Percentiles rank a stretch among this genome's conserved stretches.
phyloP scores from a whole-genome alignment of 2,113 vertebrate species.

The Apodemus speciosus region DNA sequence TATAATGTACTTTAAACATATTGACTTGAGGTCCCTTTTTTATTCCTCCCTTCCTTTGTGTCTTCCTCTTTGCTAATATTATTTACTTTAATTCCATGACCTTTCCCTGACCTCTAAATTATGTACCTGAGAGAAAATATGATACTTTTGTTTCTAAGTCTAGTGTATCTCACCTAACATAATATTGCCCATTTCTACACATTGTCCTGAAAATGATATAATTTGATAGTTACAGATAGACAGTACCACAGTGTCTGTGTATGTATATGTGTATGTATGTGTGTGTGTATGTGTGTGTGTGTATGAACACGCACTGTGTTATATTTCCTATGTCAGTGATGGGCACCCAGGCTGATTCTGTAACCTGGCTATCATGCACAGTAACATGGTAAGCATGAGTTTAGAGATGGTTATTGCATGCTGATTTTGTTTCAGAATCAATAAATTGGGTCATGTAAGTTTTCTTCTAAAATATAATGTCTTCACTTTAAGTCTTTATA shows the following conservation, averaged over 20 bases:
- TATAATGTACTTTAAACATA: neutral
- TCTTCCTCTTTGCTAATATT: neutral
- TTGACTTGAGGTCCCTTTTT: neutral
- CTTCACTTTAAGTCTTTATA: conserved; percentile 8
- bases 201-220: neutral
- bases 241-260: neutral
- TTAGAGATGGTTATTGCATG: neutral
- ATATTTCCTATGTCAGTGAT: neutral
- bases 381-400: neutral
- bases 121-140: neutral
- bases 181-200: neutral
- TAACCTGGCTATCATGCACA: neutral
- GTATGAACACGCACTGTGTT: too few relatives aligned
- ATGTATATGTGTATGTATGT: neutral
- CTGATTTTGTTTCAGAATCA: neutral
- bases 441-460: neutral
- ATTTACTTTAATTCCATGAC: neutral
- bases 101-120: neutral
- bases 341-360: neutral
- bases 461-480: neutral
- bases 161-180: neutral
- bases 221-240: neutral
- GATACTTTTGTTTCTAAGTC: neutral
- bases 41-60: neutral
- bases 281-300: neutral